Conservation (phyloP, 2,888 invertebrate genomes). For the Chrysotoxum bicinctum region DNA sequence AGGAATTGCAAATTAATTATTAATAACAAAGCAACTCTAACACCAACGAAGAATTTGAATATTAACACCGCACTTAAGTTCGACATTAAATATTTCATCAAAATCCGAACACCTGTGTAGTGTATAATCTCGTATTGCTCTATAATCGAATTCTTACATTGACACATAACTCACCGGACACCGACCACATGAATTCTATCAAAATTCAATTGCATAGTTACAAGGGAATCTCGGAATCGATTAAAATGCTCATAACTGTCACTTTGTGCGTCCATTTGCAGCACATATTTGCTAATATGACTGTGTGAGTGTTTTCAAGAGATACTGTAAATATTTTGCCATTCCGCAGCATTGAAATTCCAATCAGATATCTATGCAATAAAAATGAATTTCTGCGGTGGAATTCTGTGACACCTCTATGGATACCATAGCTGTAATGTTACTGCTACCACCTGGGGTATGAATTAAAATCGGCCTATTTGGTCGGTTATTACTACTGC, state of each 20-base stretch:
- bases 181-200: slow-evolving; percentile 41
- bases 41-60: not conserved
- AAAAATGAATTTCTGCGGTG: slow-evolving; percentile 50
- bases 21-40: not conserved
- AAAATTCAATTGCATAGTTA: slow-evolving; percentile 59
- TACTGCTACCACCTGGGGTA: slow-evolving; percentile 13
- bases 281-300: not conserved
- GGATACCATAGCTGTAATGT: slow-evolving; percentile 12
- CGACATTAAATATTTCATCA: not conserved
- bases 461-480: slow-evolving; percentile 56
- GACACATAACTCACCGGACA: slow-evolving; percentile 33
- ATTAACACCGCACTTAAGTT: not conserved
- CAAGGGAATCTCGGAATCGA: slow-evolving; percentile 56
- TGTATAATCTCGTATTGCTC: not conserved
- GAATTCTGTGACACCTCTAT: slow-evolving; percentile 66
- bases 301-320: slow-evolving; percentile 12
- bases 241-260: slow-evolving; percentile 58
- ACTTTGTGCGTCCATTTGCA: slow-evolving; percentile 7
- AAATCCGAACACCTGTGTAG: not conserved
- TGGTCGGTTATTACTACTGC: slow-evolving; percentile 1
- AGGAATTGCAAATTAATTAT: not conserved
- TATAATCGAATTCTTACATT: slow-evolving; percentile 35
- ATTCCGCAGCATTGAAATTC: slow-evolving; percentile 63
- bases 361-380: slow-evolving; percentile 61
- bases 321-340: slow-evolving; percentile 62